These are phyloP conservation scores for Eurytoma californica DNA, from an alignment of 2,888 invertebrate species.

Conservation along the genomic window DNA sequence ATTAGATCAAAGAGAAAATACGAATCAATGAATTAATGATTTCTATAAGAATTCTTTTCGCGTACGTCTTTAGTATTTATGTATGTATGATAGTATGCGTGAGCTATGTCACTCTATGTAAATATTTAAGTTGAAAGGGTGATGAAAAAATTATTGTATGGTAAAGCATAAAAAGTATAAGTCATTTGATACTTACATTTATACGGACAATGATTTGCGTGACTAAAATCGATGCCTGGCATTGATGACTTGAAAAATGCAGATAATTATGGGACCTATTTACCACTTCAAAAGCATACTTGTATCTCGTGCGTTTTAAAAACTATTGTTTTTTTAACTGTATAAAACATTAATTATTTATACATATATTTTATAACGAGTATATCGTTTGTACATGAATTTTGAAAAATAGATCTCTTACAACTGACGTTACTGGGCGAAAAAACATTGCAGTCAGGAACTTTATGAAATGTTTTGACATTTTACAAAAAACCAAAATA, in stretches of 20 bases:
- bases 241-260: constrained; percentile 32
- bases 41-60: constrained; percentile 33
- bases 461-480: constrained; percentile 48
- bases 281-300: constrained; percentile 49
- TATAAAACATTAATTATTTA: constrained; percentile 46
- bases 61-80: constrained; percentile 51
- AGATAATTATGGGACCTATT: constrained; percentile 53
- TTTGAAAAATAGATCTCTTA: constrained; percentile 51
- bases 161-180: constrained; percentile 28
- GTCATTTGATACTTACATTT: constrained; percentile 57
- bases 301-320: constrained; percentile 42
- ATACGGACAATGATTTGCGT: constrained; percentile 45
- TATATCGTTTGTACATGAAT: constrained; percentile 50
- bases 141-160: constrained; percentile 32
- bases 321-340: constrained; percentile 47
- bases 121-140: constrained; percentile 49
- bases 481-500: constrained; percentile 38
- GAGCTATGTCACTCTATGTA: constrained; percentile 50
- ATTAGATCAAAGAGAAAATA: constrained; percentile 10
- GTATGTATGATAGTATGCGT: constrained; percentile 46
- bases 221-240: constrained; percentile 24
- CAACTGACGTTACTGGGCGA: constrained; percentile 29
- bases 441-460: constrained; percentile 33
- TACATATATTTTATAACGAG: constrained; percentile 52
- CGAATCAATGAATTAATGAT: constrained; percentile 28